Base-by-base conservation (phyloP, 2,888 invertebrate species). In the Acleris emargana region DNA sequence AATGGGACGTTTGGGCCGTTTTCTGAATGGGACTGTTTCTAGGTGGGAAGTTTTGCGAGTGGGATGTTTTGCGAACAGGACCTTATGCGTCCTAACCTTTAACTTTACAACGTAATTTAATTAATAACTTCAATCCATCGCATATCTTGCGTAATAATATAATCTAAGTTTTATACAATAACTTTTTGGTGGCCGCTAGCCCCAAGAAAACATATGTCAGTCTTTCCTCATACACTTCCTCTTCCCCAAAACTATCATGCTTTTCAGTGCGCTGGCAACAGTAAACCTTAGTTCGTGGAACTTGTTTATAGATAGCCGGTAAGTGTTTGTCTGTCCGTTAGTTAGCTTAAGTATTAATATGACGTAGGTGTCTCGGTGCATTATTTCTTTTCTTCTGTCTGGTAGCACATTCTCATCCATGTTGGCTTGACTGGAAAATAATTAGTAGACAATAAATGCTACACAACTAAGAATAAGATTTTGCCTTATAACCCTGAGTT, bases 161-260 rank as follows among this genome's bases (percentile, higher is more conserved):
- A 9, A 11, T 32, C 3, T 32, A 32, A 1, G 11, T 32, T 32
- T 32, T 9, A 32, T 32, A 11, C 11, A 32, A 32, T 32, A 2
- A 32, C 17, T 18, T 20, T 20, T 9, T 38, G 22, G n/a, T n/a
- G 4, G 28, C 2, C 18, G 11, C 42, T 38, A 51, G 42, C 82
- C 81, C 72, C 78, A 76, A 16, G 68, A 76, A 71, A 47, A 76
- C 73, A 43, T 72, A 47, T 78, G 84, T 88, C 87, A 88, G 73
- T 85, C 83, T 1, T 71, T 77, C 13, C 79, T 81, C 91, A 91
- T 91, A 74, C 90, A 90, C 43, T 90, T 90, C 3, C 92, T 76
- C 38, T 78, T 82, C 47, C 91, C 88, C 17, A 91, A 68, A 0
- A 92, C 86, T 0, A 92, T 88, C 73, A 91, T 78, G 57, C 75